phyloP scores from a whole-genome alignment of 2,888 invertebrate genomes.

The Ophion obscuratus region DNA sequence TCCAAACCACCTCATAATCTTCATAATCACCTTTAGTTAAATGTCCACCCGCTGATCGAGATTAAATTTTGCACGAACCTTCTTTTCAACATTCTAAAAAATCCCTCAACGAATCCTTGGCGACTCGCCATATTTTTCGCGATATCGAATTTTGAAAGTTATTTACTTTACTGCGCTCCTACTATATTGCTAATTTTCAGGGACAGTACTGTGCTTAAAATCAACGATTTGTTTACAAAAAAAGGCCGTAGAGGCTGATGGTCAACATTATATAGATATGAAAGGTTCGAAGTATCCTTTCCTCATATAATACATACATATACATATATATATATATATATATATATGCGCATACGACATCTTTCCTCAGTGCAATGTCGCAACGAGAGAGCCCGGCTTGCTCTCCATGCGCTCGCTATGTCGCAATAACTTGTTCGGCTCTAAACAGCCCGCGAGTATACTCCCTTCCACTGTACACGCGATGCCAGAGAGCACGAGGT shows the following conservation, averaged over 20 bases:
- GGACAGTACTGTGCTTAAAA: too few species aligned
- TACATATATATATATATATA: constrained; percentile 10
- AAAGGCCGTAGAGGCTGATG: background rate
- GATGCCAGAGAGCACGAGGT: constrained; percentile 51
- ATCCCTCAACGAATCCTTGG: too few species aligned
- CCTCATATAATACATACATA: constrained; percentile 46
- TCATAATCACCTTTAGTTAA: too few species aligned
- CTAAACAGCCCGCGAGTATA: constrained; percentile 51
- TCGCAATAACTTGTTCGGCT: constrained; percentile 63
- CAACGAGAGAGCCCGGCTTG: constrained; percentile 60
- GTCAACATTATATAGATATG: background rate
- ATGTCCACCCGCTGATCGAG: too few species aligned
- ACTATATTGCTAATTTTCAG: too few species aligned
- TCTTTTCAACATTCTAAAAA: too few species aligned
- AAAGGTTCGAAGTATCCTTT: background rate
- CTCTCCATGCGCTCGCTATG: constrained; percentile 55
- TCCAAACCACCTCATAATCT: too few species aligned
- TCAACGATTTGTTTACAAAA: too few species aligned
- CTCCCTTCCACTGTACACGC: constrained; percentile 15
- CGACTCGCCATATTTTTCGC: too few species aligned
- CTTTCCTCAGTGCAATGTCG: constrained; percentile 58
- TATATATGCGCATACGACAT: constrained; percentile 14
- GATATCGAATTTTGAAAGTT: too few species aligned
- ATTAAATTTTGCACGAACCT: too few species aligned
- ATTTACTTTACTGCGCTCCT: too few species aligned